These are phyloP conservation scores for Caenorhabditis uteleia DNA, from an alignment of 2,888 invertebrate species.

Conservation along the genomic window DNA sequence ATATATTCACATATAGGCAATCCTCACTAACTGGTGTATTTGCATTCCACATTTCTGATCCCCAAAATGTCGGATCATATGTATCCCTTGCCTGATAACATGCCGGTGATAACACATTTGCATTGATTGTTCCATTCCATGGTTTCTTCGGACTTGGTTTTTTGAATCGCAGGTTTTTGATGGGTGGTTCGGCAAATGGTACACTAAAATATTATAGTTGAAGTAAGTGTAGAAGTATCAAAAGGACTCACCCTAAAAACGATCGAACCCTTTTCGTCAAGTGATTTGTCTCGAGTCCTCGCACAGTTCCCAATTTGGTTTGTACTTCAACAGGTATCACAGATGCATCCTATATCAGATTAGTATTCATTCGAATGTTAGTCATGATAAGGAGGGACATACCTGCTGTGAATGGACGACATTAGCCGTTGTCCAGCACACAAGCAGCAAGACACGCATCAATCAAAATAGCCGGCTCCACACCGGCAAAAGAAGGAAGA, in stretches of 20 bases:
- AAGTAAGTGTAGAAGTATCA: neutral
- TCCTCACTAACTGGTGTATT: slow-evolving; percentile 90
- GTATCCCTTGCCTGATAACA: slow-evolving; percentile 61
- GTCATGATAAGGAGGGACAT: neutral
- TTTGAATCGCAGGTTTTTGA: slow-evolving; percentile 54
- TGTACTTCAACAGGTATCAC: slow-evolving; percentile 48
- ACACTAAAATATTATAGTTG: slow-evolving; percentile 38
- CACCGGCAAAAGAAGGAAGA: neutral
- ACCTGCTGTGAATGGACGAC: slow-evolving; percentile 17
- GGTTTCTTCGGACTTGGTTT: slow-evolving; percentile 55
- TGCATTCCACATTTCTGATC: slow-evolving; percentile 93
- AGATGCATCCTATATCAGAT: slow-evolving; percentile 13
- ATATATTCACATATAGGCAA: slow-evolving; percentile 91
- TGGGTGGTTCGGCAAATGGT: slow-evolving; percentile 65
- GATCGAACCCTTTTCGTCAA: neutral
- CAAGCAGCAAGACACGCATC: slow-evolving; percentile 24
- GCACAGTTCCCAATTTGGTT: slow-evolving; percentile 54
- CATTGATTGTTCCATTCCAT: slow-evolving; percentile 56
- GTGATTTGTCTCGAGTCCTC: slow-evolving; percentile 52
- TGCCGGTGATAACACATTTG: slow-evolving; percentile 52
- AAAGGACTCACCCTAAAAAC: neutral
- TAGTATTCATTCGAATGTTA: neutral
- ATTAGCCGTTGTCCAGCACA: slow-evolving; percentile 6
- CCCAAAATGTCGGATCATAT: slow-evolving; percentile 71
- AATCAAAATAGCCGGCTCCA: neutral